Percentiles rank a stretch among this genome's conserved stretches.
These are phyloP conservation scores for Macroramphosus scolopax DNA, from an alignment of 2,797 vertebrate genomes.

Conservation along the genomic window DNA sequence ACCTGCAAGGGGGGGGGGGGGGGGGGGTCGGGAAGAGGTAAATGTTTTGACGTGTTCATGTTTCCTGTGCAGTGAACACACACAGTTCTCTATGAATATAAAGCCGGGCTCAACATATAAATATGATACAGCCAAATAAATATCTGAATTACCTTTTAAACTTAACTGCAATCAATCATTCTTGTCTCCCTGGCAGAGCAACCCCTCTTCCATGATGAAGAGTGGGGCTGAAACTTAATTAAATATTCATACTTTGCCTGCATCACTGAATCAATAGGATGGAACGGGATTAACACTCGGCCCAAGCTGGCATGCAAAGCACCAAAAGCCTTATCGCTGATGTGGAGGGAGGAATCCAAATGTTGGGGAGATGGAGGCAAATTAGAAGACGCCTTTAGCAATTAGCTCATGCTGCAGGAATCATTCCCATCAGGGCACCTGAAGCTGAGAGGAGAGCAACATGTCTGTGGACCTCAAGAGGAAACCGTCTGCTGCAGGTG, in stretches of 20 bases:
- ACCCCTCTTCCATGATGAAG: background rate
- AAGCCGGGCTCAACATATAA: background rate
- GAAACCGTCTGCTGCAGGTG: conserved; percentile 11
- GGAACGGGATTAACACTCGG: conserved; percentile 26
- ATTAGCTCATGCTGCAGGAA: conserved; percentile 25
- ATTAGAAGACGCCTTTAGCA: conserved; percentile 31
- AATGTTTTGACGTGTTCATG: conserved; percentile 6
- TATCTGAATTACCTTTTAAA: background rate
- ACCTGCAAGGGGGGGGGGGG: conserved; percentile 4
- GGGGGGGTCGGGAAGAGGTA: conserved; percentile 20
- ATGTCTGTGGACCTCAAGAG: conserved; percentile 1
- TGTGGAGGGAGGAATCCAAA: conserved; percentile 7
- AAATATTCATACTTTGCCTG: conserved; percentile 18
- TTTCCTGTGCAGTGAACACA: background rate
- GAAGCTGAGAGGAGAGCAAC: conserved; percentile 7
- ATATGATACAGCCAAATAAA: background rate
- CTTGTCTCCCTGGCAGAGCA: background rate
- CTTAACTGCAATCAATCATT: background rate
- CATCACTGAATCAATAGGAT: conserved; percentile 16
- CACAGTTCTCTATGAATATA: background rate
- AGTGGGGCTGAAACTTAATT: conserved; percentile 1
- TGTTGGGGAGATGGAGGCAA: conserved; percentile 9
- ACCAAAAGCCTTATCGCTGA: conserved; percentile 13
- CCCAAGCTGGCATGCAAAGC: conserved; percentile 20
- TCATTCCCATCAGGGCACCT: conserved; percentile 3